These are phyloP conservation scores for Nycteola revayana DNA, from an alignment of 2,888 invertebrate genomes.

Conservation along the genomic window DNA sequence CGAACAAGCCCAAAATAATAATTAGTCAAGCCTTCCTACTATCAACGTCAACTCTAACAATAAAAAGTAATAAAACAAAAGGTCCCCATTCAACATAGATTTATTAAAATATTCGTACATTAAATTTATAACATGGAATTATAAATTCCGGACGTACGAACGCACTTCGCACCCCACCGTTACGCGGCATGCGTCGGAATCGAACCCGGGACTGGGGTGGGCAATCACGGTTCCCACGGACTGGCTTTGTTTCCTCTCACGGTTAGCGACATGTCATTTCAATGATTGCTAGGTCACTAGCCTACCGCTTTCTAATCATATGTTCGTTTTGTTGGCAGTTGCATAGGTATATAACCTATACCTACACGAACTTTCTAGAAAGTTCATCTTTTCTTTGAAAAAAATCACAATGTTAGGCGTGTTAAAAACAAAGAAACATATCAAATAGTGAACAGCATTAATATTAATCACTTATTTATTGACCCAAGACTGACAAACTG, in stretches of 20 bases:
- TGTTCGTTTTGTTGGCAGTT: slow-evolving; percentile 23
- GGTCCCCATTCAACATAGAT: slow-evolving; percentile 17
- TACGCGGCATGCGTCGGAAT: slow-evolving; percentile 50
- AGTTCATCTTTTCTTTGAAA: too few relatives aligned
- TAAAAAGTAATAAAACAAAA: slow-evolving; percentile 16
- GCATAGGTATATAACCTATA: background rate
- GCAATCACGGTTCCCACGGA: slow-evolving; percentile 75
- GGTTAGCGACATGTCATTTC: slow-evolving; percentile 73
- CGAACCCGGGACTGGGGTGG: slow-evolving; percentile 62
- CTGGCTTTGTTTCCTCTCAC: slow-evolving; percentile 68
- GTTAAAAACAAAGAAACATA: too few relatives aligned
- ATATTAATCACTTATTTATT: too few relatives aligned
- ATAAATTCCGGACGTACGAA: slow-evolving; percentile 62
- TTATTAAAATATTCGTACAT: slow-evolving; percentile 20
- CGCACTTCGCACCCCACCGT: slow-evolving; percentile 72
- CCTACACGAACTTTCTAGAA: too few relatives aligned
- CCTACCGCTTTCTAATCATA: slow-evolving; percentile 58
- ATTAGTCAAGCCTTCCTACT: too few relatives aligned
- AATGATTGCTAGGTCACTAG: slow-evolving; percentile 55
- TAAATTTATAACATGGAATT: slow-evolving; percentile 46
- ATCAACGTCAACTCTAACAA: background rate
- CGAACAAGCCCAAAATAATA: too few relatives aligned
- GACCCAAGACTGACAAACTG: too few relatives aligned
- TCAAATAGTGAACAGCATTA: too few relatives aligned
- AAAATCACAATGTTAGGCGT: too few relatives aligned